Conservation (phyloP, 1,140 invertebrate genomes). For the Sinonovacula constricta region DNA sequence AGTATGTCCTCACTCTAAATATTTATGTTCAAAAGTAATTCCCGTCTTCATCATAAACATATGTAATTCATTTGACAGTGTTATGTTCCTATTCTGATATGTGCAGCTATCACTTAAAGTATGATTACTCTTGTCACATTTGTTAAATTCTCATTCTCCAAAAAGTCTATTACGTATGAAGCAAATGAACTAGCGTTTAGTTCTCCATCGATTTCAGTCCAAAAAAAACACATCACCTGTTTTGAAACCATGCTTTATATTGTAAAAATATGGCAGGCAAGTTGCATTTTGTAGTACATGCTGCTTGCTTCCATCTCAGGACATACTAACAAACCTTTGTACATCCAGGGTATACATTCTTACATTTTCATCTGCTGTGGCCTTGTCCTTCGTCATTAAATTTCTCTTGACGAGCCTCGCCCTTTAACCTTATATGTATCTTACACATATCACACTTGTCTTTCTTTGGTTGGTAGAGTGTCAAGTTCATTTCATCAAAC, state of each 20-base stretch:
- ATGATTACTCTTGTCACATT: conserved; percentile 57
- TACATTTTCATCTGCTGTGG: not conserved
- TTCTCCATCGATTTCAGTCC: too few relatives aligned
- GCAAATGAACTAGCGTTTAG: too few relatives aligned
- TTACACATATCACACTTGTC: not conserved
- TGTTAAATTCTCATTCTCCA: too few relatives aligned
- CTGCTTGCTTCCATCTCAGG: too few relatives aligned
- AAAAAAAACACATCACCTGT: too few relatives aligned
- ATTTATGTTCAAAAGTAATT: conserved; percentile 76
- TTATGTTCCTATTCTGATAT: conserved; percentile 74
- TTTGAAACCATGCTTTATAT: too few relatives aligned
- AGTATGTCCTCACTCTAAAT: conserved; percentile 76
- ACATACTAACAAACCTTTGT: too few relatives aligned
- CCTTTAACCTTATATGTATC: conserved; percentile 21
- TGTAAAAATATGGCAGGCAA: too few relatives aligned
- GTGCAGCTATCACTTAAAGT: conserved; percentile 74
- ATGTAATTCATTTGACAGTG: too few relatives aligned
- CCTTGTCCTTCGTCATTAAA: conserved; percentile 2
- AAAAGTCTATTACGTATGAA: too few relatives aligned
- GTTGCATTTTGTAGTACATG: too few relatives aligned
- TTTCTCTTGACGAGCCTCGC: conserved; percentile 4
- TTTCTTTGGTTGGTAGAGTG: not conserved
- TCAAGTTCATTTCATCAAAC: not conserved
- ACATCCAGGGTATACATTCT: too few relatives aligned
- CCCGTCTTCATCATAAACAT: conserved; percentile 60